These are phyloP conservation scores for Amazona guildingii DNA, from an alignment of 2,113 vertebrate genomes.

Conservation along the genomic window DNA sequence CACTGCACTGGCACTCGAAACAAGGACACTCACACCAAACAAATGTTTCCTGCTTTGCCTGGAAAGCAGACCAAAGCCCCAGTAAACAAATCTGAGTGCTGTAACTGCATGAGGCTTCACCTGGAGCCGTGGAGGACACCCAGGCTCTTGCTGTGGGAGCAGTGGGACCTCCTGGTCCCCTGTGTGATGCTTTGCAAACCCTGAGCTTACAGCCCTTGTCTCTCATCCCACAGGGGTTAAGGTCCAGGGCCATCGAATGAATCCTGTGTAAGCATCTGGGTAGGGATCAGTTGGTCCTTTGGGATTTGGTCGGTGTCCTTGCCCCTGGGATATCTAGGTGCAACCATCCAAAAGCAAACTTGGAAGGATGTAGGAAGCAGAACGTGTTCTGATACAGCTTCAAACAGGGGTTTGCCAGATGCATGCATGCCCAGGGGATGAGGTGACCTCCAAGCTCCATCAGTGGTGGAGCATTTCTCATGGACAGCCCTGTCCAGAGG, in stretches of 20 bases:
- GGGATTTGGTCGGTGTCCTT: background rate
- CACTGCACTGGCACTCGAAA: background rate
- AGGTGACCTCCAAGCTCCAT: background rate
- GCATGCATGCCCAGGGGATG: fast-evolving
- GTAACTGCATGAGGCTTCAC: background rate
- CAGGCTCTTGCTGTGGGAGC: background rate
- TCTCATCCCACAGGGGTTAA: background rate
- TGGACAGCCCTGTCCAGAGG: background rate
- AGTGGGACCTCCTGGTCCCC: background rate
- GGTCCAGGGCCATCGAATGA: background rate
- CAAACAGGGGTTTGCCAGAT: background rate
- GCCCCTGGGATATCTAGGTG: background rate
- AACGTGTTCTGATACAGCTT: background rate
- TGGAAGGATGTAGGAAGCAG: background rate
- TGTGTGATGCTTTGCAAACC: background rate
- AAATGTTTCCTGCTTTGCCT: background rate
- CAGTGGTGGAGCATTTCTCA: background rate
- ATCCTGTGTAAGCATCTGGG: background rate
- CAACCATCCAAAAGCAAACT: background rate
- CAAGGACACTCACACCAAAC: background rate
- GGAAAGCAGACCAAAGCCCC: background rate
- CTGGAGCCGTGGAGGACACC: background rate
- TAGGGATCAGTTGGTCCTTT: background rate
- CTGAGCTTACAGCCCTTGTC: background rate
- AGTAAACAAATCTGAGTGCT: background rate